Percentiles rank a stretch among this genome's conserved stretches.
phyloP scores from a whole-genome alignment of 2,888 invertebrate genomes.

The Cenopis cana region DNA sequence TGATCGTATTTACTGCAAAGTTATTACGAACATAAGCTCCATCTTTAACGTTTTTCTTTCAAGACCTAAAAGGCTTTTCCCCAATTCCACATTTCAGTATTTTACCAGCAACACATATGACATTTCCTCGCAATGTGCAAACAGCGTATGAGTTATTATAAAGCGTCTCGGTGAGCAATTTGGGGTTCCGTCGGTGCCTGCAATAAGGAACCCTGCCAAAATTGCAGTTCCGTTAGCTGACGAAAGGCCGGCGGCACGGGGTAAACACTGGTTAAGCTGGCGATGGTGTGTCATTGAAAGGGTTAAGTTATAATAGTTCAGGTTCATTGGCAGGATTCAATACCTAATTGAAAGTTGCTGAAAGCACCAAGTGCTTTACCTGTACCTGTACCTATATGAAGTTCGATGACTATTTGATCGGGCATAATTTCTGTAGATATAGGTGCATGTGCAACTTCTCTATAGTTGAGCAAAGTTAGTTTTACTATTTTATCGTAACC shows the following conservation, averaged over 20 bases:
- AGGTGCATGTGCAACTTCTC: no score
- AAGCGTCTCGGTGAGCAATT: constrained; percentile 76
- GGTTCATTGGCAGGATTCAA: constrained; percentile 1
- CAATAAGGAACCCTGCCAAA: constrained; percentile 74
- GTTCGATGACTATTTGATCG: no score
- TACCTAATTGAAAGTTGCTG: not conserved
- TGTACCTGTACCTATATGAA: no score
- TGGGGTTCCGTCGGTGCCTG: constrained; percentile 70
- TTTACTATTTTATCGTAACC: no score
- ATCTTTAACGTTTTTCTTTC: not conserved
- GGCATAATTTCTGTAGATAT: no score
- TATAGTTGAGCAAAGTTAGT: no score
- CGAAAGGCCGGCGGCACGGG: constrained; percentile 47
- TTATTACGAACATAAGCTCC: not conserved
- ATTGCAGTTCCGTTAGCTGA: constrained; percentile 69
- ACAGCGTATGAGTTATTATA: constrained; percentile 72
- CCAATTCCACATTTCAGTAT: constrained; percentile 46
- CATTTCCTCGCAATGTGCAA: constrained; percentile 62
- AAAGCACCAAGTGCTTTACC: not conserved
- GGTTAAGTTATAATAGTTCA: constrained; percentile 17
- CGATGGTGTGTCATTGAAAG: constrained; percentile 43
- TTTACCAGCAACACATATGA: constrained; percentile 57
- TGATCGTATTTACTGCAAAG: no score
- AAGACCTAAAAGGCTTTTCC: constrained; percentile 41
- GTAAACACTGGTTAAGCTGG: constrained; percentile 58